A percentile compares a stretch with the other conserved stretches of the same genome.
Evolutionary conservation across 2,888 invertebrate genomes (phyloP).

Genomic region (Tortrix viridana): DNA sequence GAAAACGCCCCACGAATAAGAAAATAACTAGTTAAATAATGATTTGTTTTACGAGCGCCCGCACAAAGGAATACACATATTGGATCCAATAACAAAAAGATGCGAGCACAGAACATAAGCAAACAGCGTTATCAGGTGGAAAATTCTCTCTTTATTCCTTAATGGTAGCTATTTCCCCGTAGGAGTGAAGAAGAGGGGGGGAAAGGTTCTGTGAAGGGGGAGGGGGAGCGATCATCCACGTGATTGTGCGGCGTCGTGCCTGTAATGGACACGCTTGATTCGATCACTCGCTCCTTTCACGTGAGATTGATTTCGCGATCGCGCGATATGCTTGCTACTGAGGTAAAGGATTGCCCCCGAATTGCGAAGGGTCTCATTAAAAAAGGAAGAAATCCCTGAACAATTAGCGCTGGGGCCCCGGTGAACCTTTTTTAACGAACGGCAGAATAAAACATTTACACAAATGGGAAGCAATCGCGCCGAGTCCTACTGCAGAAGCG

Average conservation of each 20-base stretch:
- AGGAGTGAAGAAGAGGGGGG: constrained; percentile 32
- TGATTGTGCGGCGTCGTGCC: constrained; percentile 64
- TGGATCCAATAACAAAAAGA: constrained; percentile 54
- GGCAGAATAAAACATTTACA: constrained; percentile 49
- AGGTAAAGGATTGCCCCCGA: constrained; percentile 1
- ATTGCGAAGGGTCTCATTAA: constrained; percentile 46
- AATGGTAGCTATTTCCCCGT: constrained; percentile 63
- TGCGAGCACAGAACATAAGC: constrained; percentile 52
- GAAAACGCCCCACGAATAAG: constrained; percentile 22
- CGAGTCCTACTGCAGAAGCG: background rate
- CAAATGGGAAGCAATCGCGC: constrained; percentile 48
- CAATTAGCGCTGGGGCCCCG: constrained; percentile 47
- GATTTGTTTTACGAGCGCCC: constrained; percentile 42
- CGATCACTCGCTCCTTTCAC: constrained; percentile 69
- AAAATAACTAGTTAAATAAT: constrained; percentile 41
- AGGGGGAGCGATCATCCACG: constrained; percentile 54
- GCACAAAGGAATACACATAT: constrained; percentile 47
- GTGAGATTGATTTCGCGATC: constrained; percentile 61
- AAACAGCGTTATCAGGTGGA: constrained; percentile 65
- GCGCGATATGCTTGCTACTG: constrained; percentile 4
- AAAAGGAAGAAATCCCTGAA: constrained; percentile 45
- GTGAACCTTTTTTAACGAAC: constrained; percentile 49
- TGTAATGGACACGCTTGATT: constrained; percentile 70
- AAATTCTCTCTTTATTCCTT: constrained; percentile 66
- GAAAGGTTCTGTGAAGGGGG: constrained; percentile 29